Evolutionary conservation across 1,140 invertebrate species (phyloP), one percentile per base, ranked within the genome.

Genomic region (Drosophila sulfurigaster): DNA sequence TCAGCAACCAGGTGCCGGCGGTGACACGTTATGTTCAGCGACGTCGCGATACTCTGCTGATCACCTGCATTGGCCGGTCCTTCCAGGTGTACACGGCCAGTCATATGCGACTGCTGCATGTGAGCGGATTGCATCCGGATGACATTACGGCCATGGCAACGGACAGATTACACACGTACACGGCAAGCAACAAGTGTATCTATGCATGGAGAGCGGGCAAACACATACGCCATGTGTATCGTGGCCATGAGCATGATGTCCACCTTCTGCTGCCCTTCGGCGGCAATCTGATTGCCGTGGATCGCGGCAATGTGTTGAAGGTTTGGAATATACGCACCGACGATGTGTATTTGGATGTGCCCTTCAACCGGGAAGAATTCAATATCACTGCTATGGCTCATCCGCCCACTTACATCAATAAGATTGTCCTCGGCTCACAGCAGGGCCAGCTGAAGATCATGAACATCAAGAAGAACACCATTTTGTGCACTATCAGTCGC

Each of bases 341-440:
- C 92, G 94, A 95, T 54, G 82, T 95, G 11, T 93, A 95, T 79
- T 80, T 95, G 20, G 95, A 97, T 78, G 89, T 97, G 0, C 94
- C 93, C n/a, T 98, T 98, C 90, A 94, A 95, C 74, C 93, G 94
- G n/a, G 92, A 94, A 0, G 92, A 92, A 11, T 99, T 99, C 91
- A 93, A 95, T 82, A 95, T 99, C 8, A 96, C 96, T 0, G 94
- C 96, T 0, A 73, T 99, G 1, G 93, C 96, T 52, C 98, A 99
- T 94, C 98, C 98, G 1, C 95, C 94, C 49, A 98, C 98, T 0
- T 99, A 99, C 91, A 92, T 98, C 1, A 99, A 99, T 92, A 99
- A 99, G 94, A 95, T 99, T 52, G 92, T 99, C n/a, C 93, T 99
- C 52, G 98, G 96, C 10, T 98, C 97, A 80, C 94, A 96, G 59